Conservation (phyloP, 2,113 vertebrate genomes). For the Osmerus eperlanus region DNA sequence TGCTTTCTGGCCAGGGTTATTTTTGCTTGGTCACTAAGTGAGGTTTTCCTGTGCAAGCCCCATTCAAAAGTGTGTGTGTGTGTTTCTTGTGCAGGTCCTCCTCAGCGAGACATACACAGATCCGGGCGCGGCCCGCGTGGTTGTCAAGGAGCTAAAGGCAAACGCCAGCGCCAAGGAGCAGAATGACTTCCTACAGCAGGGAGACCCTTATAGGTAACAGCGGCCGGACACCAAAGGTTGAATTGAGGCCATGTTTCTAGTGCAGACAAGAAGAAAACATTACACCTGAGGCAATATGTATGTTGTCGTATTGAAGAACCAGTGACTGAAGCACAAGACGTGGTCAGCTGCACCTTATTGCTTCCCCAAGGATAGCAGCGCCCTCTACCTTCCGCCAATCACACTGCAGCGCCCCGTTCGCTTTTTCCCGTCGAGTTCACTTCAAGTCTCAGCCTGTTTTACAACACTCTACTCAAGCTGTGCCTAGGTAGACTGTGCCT, state of each 20-base stretch:
- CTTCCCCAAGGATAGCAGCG: constrained; percentile 23
- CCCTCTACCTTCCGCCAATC: constrained; percentile 37
- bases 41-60: neutral
- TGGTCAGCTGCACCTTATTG: neutral
- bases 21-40: too few species aligned
- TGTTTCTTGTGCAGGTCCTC: constrained; percentile 76
- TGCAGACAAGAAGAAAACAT: too few species aligned
- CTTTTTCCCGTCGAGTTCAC: neutral
- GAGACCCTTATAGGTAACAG: constrained; percentile 85
- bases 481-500: too few species aligned
- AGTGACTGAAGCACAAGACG: neutral
- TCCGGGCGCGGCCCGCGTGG: constrained; percentile 80
- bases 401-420: constrained; percentile 22
- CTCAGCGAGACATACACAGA: constrained; percentile 93
- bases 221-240: neutral
- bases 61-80: constrained; percentile 9
- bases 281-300: too few species aligned
- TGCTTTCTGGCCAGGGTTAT: too few species aligned
- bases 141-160: constrained; percentile 93
- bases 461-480: neutral
- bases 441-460: neutral
- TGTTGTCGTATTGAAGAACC: neutral
- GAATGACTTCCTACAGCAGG: constrained; percentile 89
- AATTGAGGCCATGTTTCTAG: constrained; percentile 4
- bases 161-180: constrained; percentile 89